Evolutionary conservation across 2,797 vertebrate genomes (phyloP).

Genomic region (Vireo griseus): DNA sequence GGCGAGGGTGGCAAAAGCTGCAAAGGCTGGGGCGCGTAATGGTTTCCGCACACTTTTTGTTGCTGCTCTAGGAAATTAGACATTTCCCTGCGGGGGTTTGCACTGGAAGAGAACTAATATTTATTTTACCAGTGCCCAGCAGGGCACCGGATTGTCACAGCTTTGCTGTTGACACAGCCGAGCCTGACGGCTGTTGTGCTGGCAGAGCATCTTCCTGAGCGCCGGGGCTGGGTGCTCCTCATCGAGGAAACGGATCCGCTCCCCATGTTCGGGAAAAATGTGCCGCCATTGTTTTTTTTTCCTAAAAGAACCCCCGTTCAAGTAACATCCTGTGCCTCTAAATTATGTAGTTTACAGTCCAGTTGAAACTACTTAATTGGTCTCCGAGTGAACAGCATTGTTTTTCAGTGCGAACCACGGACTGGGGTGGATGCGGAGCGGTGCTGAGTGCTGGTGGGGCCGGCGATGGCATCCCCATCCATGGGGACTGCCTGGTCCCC

Average conservation of each 20-base stretch:
- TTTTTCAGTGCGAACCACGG: rapidly evolving
- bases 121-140: neutral
- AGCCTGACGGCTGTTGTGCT: neutral
- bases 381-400: neutral
- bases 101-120: neutral
- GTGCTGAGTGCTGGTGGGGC: rapidly evolving
- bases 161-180: neutral
- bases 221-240: neutral
- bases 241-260: neutral
- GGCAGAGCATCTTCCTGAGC: neutral
- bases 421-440: neutral
- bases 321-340: rapidly evolving
- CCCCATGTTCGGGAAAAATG: neutral
- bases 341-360: neutral
- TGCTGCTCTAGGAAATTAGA: neutral
- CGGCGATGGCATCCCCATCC: neutral
- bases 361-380: neutral
- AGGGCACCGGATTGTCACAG: neutral
- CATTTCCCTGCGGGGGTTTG: neutral
- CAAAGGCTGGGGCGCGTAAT: neutral
- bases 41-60: neutral
- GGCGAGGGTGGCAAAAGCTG: neutral
- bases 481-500: rapidly evolving
- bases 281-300: too few relatives aligned
- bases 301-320: neutral